phyloP scores from a whole-genome alignment of 2,113 vertebrate species.

The Puffinus mauretanicus region DNA sequence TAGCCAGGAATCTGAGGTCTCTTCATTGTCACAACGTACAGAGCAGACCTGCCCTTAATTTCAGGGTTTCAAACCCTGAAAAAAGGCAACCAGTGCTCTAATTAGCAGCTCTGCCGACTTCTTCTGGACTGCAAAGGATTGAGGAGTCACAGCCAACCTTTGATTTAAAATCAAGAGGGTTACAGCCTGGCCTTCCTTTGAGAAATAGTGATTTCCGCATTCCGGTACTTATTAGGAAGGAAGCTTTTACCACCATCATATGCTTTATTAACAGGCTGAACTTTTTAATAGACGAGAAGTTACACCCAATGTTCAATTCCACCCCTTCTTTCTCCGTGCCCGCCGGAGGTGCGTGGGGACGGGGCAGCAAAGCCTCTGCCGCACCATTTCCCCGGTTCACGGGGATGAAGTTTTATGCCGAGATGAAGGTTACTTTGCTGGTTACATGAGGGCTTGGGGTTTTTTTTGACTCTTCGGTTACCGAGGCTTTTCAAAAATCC shows the following conservation, averaged over 20 bases:
- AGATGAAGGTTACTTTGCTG: conserved; percentile 22
- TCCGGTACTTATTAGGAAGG: conserved; percentile 24
- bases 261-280: neutral
- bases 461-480: neutral
- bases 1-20: neutral
- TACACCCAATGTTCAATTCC: neutral
- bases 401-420: neutral
- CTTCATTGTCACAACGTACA: neutral
- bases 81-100: neutral
- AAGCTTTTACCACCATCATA: neutral
- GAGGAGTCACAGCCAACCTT: conserved; percentile 30
- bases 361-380: neutral
- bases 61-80: conserved; percentile 5
- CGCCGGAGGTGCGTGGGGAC: fast-evolving
- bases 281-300: neutral
- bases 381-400: neutral
- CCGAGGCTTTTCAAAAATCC: conserved; percentile 27
- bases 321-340: neutral
- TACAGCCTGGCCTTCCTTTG: conserved; percentile 31
- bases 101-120: conserved; percentile 34
- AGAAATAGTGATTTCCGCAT: conserved; percentile 18
- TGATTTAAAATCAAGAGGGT: conserved; percentile 55
- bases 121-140: conserved; percentile 6
- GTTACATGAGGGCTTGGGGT: neutral
- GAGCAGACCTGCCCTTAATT: conserved; percentile 18